phyloP scores from a whole-genome alignment of 2,888 invertebrate species.

The Limnephilus rhombicus region DNA sequence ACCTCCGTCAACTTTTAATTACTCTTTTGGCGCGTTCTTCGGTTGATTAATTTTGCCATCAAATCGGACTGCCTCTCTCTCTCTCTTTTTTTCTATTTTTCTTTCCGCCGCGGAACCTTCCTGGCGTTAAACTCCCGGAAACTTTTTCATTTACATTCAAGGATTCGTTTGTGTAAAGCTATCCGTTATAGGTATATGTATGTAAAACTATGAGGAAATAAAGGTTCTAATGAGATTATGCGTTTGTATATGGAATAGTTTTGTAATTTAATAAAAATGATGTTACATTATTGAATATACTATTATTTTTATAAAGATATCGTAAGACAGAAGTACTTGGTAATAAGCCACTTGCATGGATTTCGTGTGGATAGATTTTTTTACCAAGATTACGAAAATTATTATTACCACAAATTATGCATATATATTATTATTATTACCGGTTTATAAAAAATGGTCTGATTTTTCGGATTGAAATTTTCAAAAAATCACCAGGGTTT shows the following conservation, averaged over 20 bases:
- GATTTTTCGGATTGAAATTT: no score
- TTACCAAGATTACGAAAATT: no score
- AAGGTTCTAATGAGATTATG: not conserved
- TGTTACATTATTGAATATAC: no score
- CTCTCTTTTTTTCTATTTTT: conserved; percentile 15
- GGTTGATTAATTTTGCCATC: conserved; percentile 25
- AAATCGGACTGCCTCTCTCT: not conserved
- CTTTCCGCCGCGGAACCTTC: not conserved
- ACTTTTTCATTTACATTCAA: conserved; percentile 30
- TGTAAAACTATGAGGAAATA: not conserved
- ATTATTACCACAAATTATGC: no score
- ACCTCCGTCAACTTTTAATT: conserved; percentile 41
- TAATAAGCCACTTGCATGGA: no score
- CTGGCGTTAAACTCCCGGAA: not conserved
- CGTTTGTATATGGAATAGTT: not conserved
- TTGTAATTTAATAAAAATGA: not conserved
- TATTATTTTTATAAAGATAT: no score
- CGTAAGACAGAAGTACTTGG: no score
- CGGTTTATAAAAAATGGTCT: no score
- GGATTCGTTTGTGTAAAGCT: not conserved
- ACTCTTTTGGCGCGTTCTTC: conserved; percentile 16
- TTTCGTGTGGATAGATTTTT: no score
- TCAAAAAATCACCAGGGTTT: no score
- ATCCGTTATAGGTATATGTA: not conserved
- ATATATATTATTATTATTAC: no score